Evolutionary conservation across 2,113 vertebrate species (phyloP), one percentile per base, ranked within the genome.

Genomic region (Psittacus erithacus): DNA sequence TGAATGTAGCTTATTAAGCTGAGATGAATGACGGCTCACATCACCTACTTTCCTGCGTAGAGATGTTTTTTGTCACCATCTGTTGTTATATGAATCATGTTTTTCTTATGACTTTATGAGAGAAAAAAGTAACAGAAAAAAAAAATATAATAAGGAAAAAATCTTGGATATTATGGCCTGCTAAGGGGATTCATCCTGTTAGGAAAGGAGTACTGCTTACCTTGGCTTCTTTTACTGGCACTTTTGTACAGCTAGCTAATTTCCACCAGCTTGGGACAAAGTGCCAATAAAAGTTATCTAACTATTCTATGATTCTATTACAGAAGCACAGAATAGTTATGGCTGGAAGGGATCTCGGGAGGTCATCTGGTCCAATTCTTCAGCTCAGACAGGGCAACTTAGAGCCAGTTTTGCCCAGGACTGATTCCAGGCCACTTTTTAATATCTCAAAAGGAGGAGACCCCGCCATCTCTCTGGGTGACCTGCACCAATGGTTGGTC

Each of bases 1-100:
- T 80, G 49, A 87, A 82, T 79, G 70, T 52, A 69, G 29, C n/a
- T 78, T 71, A 0, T 82, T 91, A 78, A 85, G 44, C 41, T 43
- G 65, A 82, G 62, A 85, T 91, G 90, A 95, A 95, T 96, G 87
- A 85, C n/a, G 73, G 19, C n/a, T 87, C 77, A 69, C 74, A 93
- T 95, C 89, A 93, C 68, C 74, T 86, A 82, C 69, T 19, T 90
- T 92, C 17, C 39, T 52, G n/a, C 76, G 59, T 80, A 88, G 59
- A 77, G 67, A 68, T 41, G 43, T 25, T 3, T 90, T 93, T 88
- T 95, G 59, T 92, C 78, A 96, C 93, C 85, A 93, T 96, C 93
- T 97, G 91, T 87, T 95, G 44, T 69, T 78, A 28, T 49, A 85
- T 88, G 95, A 97, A 76, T 96, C 90, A 91, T 88, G 38, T 70